A percentile compares a stretch with the other conserved stretches of the same genome.
These are phyloP conservation scores for Aphaenogaster ashmeadi DNA, from an alignment of 1,140 invertebrate genomes.

Conservation along the genomic window DNA sequence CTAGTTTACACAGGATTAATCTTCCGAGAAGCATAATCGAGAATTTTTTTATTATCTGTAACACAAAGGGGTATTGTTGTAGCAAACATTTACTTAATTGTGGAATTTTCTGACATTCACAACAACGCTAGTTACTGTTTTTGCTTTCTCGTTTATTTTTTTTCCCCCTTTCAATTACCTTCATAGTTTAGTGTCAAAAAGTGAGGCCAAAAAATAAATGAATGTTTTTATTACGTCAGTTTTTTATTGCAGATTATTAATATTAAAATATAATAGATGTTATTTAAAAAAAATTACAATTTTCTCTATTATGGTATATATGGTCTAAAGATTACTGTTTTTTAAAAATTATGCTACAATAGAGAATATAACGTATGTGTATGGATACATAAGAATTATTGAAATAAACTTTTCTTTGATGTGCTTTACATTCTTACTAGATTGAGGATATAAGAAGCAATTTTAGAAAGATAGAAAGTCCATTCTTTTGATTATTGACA, in stretches of 20 bases:
- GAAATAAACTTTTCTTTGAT: constrained; percentile 26
- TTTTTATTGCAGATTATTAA: constrained; percentile 82
- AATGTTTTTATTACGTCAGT: constrained; percentile 84
- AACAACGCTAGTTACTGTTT: constrained; percentile 56
- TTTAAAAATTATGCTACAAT: constrained; percentile 11
- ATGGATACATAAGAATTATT: constrained; percentile 25
- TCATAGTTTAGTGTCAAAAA: constrained; percentile 78
- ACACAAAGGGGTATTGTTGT: constrained; percentile 73
- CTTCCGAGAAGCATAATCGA: not conserved
- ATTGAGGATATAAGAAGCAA: not conserved
- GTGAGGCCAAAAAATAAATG: constrained; percentile 84
- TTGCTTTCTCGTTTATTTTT: constrained; percentile 67
- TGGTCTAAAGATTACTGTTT: constrained; percentile 60
- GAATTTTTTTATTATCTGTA: constrained; percentile 1
- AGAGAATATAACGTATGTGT: constrained; percentile 7
- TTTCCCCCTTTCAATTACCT: constrained; percentile 69
- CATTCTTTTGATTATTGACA: constrained; percentile 22
- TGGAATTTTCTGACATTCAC: constrained; percentile 64
- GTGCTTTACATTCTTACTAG: constrained; percentile 17
- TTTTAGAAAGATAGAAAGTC: not conserved
- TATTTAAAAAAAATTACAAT: constrained; percentile 78
- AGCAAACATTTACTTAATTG: constrained; percentile 72
- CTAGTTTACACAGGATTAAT: constrained; percentile 16
- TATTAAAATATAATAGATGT: constrained; percentile 82
- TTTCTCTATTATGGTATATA: constrained; percentile 76